phyloP scores from a whole-genome alignment of 2,797 vertebrate species.

The Coregonus suidteri region DNA sequence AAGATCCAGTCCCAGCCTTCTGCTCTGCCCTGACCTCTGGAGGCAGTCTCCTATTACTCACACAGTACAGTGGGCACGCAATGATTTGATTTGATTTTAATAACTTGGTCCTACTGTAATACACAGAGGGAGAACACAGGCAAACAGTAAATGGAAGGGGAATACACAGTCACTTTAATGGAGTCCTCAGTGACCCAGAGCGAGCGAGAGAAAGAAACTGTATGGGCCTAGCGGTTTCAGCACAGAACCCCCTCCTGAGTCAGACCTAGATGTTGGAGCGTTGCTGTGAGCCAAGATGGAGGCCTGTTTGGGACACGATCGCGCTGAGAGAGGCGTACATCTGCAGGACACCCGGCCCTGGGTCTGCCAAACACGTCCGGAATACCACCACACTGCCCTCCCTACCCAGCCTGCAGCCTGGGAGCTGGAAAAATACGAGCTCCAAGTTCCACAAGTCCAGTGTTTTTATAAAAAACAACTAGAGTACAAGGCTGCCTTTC shows the following conservation, averaged over 20 bases:
- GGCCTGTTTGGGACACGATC: not conserved
- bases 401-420: constrained; percentile 27
- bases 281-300: not conserved
- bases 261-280: not conserved
- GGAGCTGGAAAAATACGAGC: constrained; percentile 51
- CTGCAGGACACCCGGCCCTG: not conserved
- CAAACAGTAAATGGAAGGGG: not conserved
- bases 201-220: too few relatives aligned
- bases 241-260: not conserved
- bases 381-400: not conserved
- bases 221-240: too few relatives aligned
- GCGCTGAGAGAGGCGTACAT: not conserved
- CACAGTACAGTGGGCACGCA: not conserved
- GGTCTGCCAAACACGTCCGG: not conserved
- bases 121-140: not conserved
- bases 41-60: constrained; percentile 2
- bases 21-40: not conserved
- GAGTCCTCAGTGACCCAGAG: not conserved
- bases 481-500: constrained; percentile 50
- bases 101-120: not conserved
- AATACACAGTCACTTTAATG: not conserved
- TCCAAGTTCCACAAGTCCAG: constrained; percentile 49
- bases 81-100: not conserved
- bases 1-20: not conserved
- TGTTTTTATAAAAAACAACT: constrained; percentile 47